Base-by-base conservation (phyloP, 2,888 invertebrate species). In the Oligia latruncula region DNA sequence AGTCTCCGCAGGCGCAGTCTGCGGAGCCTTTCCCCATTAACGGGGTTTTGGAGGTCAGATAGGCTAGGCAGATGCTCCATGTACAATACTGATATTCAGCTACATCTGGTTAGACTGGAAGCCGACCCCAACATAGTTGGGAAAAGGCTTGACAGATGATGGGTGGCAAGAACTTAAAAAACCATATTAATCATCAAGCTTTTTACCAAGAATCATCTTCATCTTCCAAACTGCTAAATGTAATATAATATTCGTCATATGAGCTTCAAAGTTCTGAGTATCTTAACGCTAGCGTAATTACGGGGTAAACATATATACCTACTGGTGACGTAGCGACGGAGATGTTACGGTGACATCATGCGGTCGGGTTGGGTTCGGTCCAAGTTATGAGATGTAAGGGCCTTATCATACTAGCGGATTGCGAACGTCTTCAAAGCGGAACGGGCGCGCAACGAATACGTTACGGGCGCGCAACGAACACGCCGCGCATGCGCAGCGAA, bases 321-420 rank as follows among this genome's bases (percentile, higher is more conserved):
- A 77, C 72, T 62, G 82, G 78, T 88, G 86, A 89, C 86, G 86
- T 82, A 65, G 76, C 46, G 46, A 60, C 76, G 23, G 67, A 62
- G 67, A 62, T 52, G 40, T 49, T 60, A 65, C 13, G 86, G 46
- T 88, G 88, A 88, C 78, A 78, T 88, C 88, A 88, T 88, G 65
- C 80, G 2, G 65, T 76, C 58, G 52, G 8, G 0, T 64, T 4
- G 68, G 0, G 43, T 15, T 40, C 68, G 83, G 81, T 58, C 2
- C 43, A 70, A 79, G 75, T 66, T 13, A 70, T 35, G 40, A 78
- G 77, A 40, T 55, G 15, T 35, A 23, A 17, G 46, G 46, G 46
- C 46, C 46, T 46, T 46, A 46, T 46, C 46, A 46, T 46, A 11
- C 46, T 46, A 46, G 46, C 1, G 46, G 46, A 46, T 46, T 46